phyloP scores from a whole-genome alignment of 2,797 vertebrate species.

The Gallirallus australis region DNA sequence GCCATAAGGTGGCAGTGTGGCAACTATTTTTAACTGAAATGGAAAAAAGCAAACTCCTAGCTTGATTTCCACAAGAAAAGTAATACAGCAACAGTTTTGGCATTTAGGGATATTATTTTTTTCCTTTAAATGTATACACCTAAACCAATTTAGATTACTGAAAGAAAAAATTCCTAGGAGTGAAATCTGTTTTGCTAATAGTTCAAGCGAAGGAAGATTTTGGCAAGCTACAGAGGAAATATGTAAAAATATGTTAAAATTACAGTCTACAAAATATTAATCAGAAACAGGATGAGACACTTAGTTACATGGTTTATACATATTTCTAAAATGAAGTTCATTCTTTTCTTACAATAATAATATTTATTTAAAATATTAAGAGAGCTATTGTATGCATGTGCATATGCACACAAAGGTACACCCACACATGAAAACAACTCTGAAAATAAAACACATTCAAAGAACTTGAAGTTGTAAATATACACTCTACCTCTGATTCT shows the following conservation, averaged over 20 bases:
- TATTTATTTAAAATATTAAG: not conserved
- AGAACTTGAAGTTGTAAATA: not conserved
- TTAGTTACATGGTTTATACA: not conserved
- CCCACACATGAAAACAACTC: not conserved
- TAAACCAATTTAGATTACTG: not conserved
- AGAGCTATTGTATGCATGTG: not conserved
- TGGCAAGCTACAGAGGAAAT: not conserved
- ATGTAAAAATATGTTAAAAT: not conserved
- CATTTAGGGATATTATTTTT: not conserved
- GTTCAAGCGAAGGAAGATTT: not conserved
- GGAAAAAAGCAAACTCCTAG: not conserved
- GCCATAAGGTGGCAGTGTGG: slow-evolving; percentile 79
- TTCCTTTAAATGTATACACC: not conserved
- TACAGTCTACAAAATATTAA: not conserved
- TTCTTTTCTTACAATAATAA: not conserved
- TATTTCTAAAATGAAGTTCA: not conserved
- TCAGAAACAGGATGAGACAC: not conserved
- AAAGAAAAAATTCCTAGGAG: not conserved
- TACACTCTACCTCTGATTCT: not conserved
- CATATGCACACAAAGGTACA: not conserved
- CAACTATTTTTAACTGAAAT: slow-evolving; percentile 46
- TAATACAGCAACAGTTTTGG: not conserved
- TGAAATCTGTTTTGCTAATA: not conserved
- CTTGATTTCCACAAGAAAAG: not conserved
- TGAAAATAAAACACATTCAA: not conserved